Conservation (phyloP, 2,113 vertebrate genomes). For the Passer domesticus region DNA sequence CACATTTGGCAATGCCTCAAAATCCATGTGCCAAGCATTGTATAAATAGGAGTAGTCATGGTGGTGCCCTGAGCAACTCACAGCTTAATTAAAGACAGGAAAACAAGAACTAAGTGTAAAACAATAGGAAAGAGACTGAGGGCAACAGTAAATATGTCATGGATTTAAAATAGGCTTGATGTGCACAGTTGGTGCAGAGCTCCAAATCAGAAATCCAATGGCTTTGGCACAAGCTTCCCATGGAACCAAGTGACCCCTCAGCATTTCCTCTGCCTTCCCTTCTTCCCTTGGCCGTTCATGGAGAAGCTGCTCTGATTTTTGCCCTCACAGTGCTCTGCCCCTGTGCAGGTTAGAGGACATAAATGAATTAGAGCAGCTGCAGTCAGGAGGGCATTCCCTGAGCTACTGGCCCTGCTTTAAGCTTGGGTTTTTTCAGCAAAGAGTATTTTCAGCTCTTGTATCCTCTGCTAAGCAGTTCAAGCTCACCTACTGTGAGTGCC, state of each 20-base stretch:
- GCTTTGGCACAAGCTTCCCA: not conserved
- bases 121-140: slow-evolving; percentile 20
- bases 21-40: not conserved
- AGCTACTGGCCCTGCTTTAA: not conserved
- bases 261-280: not conserved
- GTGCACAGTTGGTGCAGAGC: not conserved
- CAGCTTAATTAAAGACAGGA: slow-evolving; percentile 25
- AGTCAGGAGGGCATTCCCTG: not conserved
- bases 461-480: not conserved
- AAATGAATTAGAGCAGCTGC: not conserved
- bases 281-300: not conserved
- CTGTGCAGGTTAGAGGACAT: not conserved
- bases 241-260: not conserved
- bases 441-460: not conserved
- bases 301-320: not conserved
- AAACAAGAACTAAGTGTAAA: slow-evolving; percentile 10
- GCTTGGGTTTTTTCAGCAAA: not conserved
- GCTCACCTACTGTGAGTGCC: not conserved
- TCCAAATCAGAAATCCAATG: not conserved
- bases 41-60: slow-evolving; percentile 37
- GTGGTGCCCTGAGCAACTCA: slow-evolving; percentile 8
- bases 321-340: not conserved
- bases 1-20: not conserved
- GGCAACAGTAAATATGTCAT: slow-evolving; percentile 7
- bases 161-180: not conserved